Percentiles rank a stretch among this genome's conserved stretches.
Conservation (phyloP, 2,797 vertebrate species). For the Hylomyscus alleni region DNA sequence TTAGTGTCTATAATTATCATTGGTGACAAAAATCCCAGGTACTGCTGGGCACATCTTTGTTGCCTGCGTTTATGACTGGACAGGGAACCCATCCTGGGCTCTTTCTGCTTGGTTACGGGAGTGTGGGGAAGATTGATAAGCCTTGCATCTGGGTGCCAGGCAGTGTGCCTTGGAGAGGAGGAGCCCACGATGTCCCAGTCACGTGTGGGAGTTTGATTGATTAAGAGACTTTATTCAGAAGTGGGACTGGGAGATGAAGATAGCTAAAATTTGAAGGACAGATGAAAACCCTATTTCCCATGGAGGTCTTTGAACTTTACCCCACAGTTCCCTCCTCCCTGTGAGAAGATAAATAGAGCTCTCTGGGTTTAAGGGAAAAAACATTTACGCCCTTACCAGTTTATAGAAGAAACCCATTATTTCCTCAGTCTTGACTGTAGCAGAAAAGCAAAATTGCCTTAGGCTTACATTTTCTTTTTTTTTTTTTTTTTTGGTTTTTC, state of each 20-base stretch:
- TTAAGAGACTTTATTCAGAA: not conserved
- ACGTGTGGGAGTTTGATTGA: not conserved
- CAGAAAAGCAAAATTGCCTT: not conserved
- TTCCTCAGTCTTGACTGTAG: not conserved
- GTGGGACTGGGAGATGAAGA: not conserved
- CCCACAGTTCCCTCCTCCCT: not conserved
- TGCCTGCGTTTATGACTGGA: not conserved
- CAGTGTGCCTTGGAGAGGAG: not conserved
- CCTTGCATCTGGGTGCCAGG: not conserved
- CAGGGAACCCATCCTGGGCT: not conserved
- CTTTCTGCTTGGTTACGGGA: not conserved
- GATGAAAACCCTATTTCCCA: not conserved
- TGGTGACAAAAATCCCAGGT: not conserved
- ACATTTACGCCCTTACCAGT: not conserved
- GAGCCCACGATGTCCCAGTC: not conserved
- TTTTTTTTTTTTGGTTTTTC: too few relatives aligned
- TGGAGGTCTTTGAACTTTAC: not conserved
- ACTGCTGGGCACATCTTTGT: not conserved
- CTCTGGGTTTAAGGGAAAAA: not conserved
- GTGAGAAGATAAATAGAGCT: not conserved
- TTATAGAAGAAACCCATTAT: not conserved
- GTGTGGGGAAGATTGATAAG: not conserved
- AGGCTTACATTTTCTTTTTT: not conserved
- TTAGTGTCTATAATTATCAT: not conserved
- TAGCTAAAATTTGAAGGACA: not conserved